Evolutionary conservation across 1,140 invertebrate genomes (phyloP).

Genomic region (Listronotus oregonensis): DNA sequence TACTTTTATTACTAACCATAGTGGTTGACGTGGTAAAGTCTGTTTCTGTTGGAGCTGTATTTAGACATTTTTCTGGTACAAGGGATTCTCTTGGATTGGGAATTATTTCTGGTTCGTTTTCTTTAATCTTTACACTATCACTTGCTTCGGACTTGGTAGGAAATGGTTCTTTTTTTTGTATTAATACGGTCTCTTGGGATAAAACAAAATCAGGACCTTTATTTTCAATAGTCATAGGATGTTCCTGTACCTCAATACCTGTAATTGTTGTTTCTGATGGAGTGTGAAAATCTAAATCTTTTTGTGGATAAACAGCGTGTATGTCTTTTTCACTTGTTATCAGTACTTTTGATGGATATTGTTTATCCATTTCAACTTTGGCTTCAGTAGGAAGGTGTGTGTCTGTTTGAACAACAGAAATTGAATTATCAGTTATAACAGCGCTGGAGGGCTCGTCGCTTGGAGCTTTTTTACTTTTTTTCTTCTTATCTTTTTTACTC

Average conservation of each 20-base stretch:
- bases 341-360: neutral
- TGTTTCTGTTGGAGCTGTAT: too few relatives aligned
- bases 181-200: neutral
- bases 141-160: neutral
- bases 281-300: too few relatives aligned
- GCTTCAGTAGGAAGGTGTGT: slow-evolving; percentile 25
- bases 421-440: slow-evolving; percentile 34
- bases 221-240: too few relatives aligned
- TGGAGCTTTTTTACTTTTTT: slow-evolving; percentile 38
- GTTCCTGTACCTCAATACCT: neutral
- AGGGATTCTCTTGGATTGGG: too few relatives aligned
- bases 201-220: too few relatives aligned
- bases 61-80: too few relatives aligned
- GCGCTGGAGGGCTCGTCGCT: slow-evolving; percentile 32
- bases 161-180: neutral
- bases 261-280: too few relatives aligned
- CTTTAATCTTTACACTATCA: neutral
- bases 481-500: slow-evolving; percentile 26
- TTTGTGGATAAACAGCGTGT: neutral
- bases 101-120: neutral
- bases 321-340: neutral
- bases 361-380: slow-evolving; percentile 5
- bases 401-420: slow-evolving; percentile 38
- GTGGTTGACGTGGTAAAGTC: too few relatives aligned
- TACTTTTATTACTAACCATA: too few relatives aligned